phyloP scores from a whole-genome alignment of 2,797 vertebrate species.

The Chiloscyllium punctatum region DNA sequence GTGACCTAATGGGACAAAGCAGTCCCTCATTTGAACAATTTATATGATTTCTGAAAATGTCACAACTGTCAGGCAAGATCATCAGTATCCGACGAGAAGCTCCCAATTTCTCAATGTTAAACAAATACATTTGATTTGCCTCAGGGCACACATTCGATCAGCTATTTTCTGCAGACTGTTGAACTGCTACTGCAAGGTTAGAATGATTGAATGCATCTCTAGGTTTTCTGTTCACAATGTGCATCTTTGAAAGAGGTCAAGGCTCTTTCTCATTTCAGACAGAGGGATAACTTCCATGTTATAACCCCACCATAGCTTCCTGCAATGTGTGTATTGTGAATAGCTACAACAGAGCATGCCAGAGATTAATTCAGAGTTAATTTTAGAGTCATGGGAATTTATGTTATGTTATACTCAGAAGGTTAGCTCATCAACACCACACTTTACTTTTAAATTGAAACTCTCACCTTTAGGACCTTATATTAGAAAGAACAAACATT shows the following conservation, averaged over 20 bases:
- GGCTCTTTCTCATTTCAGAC: not conserved
- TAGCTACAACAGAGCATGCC: not conserved
- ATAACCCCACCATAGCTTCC: not conserved
- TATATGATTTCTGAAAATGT: not conserved
- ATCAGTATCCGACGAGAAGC: not conserved
- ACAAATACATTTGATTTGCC: not conserved
- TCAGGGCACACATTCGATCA: not conserved
- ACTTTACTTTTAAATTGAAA: not conserved
- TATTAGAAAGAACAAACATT: not conserved
- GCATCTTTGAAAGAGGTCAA: not conserved
- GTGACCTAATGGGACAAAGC: not conserved
- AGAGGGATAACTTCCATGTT: not conserved
- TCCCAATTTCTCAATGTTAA: not conserved
- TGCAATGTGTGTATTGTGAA: not conserved
- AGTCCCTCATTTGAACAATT: not conserved
- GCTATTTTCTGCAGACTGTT: not conserved
- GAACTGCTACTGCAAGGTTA: not conserved
- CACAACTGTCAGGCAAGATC: not conserved
- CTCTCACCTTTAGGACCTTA: not conserved
- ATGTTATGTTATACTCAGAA: not conserved
- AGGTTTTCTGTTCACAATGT: not conserved
- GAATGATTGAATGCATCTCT: not conserved
- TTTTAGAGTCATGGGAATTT: not conserved
- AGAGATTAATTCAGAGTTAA: constrained; percentile 13
- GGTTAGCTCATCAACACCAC: not conserved